phyloP scores from a whole-genome alignment of 2,113 vertebrate genomes.

The Lagopus leucura region DNA sequence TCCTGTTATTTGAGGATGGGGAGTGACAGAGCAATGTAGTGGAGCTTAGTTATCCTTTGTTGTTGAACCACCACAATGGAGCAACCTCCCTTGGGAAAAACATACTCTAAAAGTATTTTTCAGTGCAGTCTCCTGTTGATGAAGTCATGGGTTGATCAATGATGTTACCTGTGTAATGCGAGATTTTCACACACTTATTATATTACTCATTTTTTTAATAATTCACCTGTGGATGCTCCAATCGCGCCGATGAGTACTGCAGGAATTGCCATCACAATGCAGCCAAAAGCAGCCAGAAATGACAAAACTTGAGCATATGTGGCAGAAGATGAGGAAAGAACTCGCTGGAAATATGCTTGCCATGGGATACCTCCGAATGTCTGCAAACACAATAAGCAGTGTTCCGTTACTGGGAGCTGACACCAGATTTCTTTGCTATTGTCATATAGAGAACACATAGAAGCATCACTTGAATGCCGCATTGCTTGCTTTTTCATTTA shows the following conservation, averaged over 20 bases:
- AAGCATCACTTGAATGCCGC: neutral
- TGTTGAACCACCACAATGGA: neutral
- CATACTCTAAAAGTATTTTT: neutral
- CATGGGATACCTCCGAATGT: constrained; percentile 96
- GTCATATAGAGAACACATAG: neutral
- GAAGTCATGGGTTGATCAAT: neutral
- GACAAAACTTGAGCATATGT: constrained; percentile 97
- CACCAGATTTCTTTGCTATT: neutral
- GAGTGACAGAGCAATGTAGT: neutral
- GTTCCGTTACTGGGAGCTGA: neutral
- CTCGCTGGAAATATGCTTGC: constrained; percentile 98
- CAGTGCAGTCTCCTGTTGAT: neutral
- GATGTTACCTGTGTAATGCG: neutral
- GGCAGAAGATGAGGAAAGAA: constrained; percentile 96
- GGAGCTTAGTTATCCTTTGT: neutral
- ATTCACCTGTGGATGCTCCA: constrained; percentile 93
- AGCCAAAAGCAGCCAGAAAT: constrained; percentile 94
- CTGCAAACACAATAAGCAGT: constrained; percentile 71
- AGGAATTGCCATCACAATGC: constrained; percentile 94
- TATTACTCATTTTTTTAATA: neutral
- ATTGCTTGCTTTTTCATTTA: neutral
- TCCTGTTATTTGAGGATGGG: neutral
- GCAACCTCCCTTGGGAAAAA: neutral
- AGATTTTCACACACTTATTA: neutral
- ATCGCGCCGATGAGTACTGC: constrained; percentile 94